Evolutionary conservation across 2,797 vertebrate genomes (phyloP).

Genomic region (Muraenolepis orangiensis): DNA sequence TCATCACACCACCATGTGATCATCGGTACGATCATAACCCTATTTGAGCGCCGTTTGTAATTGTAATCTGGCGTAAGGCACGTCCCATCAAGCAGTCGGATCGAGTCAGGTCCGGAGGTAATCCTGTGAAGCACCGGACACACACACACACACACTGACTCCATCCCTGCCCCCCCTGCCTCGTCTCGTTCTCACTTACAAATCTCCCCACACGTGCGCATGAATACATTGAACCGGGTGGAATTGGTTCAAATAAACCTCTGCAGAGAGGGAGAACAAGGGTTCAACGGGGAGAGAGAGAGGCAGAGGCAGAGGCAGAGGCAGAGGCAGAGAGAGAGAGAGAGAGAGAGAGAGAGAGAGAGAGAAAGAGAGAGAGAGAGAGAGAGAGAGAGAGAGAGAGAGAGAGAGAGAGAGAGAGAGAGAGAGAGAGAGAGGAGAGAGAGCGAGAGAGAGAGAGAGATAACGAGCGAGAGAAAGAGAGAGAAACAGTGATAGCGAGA

Average conservation of each 20-base stretch:
- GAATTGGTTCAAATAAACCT: conserved; percentile 23
- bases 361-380: background rate
- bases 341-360: conserved; percentile 4
- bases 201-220: conserved; percentile 12
- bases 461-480: background rate
- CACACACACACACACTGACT: background rate
- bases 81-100: no score
- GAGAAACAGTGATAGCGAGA: conserved; percentile 6
- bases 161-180: conserved; percentile 4
- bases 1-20: background rate
- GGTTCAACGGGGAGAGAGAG: conserved; percentile 5
- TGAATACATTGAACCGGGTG: conserved; percentile 13
- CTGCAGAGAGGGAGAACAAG: conserved; percentile 5
- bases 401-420: conserved; percentile 8
- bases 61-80: background rate
- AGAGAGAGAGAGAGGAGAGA: conserved; percentile 2
- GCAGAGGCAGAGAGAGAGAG: background rate
- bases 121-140: conserved; percentile 2
- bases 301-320: conserved; percentile 10
- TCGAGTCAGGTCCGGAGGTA: background rate
- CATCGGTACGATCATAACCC: background rate
- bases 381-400: background rate
- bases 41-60: background rate
- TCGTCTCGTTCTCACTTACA: conserved; percentile 4
- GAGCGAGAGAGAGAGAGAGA: background rate